Evolutionary conservation across 2,113 vertebrate species (phyloP), one percentile per base, ranked within the genome.

Genomic region (Osmerus mordax): DNA sequence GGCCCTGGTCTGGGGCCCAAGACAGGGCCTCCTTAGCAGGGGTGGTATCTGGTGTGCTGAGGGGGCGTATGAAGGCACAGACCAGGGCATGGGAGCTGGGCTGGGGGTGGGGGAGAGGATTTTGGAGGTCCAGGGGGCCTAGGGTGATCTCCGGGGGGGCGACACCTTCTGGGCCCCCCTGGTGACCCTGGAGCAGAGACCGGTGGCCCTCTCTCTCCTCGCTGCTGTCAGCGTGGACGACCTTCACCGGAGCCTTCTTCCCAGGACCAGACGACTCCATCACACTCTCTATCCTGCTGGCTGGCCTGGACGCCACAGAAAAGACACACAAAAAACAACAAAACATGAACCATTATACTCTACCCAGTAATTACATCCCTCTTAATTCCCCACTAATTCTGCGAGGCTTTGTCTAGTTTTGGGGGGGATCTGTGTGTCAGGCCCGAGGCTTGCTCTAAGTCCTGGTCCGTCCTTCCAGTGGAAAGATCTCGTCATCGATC

Each of bases 231-330:
- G 88, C 78, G 52, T 94, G 94, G 68, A 97, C 81, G 14, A 95
- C 95, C 85, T 91, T 94, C 77, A 95, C 91, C 1, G 94, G 95
- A 74, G 95, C 93, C 88, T 93, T 96, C 87, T 93, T 94, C 70
- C 89, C 92, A 0, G 83, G 89, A 15, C 91, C 89, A 21, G 86
- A 92, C 54, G 86, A 81, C 6, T 95, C 92, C 58, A 93, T 92
- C 60, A 91, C 72, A 21, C 85, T 87, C 71, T 93, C 91, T 3
- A 90, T 52, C 6, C n/a, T 91, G 59, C 89, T 90, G 70, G 83
- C 80, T 13, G 71, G 81, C 58, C 88, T 90, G 78, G 4, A 66
- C 16, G 7, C 16, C 1, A n/a, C 3, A 11, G 55, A 56, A 18
- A 28, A 47, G 19, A 63, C 32, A 67, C 28, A 56, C 13, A 6